A percentile compares a stretch with the other conserved stretches of the same genome.
These are phyloP conservation scores for Troides helena DNA, from an alignment of 2,888 invertebrate genomes.

Conservation along the genomic window DNA sequence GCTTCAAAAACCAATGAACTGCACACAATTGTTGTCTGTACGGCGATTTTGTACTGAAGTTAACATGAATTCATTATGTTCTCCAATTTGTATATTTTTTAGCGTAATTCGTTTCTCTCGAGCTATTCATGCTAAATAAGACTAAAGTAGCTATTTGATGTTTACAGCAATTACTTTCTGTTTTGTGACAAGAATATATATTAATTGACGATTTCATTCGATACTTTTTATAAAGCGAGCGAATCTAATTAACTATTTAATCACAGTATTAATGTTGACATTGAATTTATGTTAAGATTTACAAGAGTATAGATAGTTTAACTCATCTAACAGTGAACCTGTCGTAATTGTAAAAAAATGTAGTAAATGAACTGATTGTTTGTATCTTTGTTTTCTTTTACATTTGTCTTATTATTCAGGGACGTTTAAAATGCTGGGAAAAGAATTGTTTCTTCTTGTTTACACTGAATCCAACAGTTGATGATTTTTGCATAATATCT, in stretches of 20 bases:
- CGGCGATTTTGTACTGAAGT: not conserved
- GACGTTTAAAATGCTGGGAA: too few species aligned
- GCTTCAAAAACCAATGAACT: slow-evolving; percentile 7
- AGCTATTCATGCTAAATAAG: not conserved
- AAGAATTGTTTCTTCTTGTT: too few species aligned
- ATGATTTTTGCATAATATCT: not conserved
- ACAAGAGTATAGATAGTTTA: too few species aligned
- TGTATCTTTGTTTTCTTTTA: too few species aligned
- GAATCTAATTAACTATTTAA: not conserved
- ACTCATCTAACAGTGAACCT: too few species aligned
- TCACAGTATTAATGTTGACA: too few species aligned
- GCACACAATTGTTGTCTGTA: not conserved
- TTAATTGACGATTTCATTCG: not conserved
- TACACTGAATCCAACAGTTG: not conserved
- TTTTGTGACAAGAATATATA: too few species aligned
- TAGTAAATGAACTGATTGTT: too few species aligned
- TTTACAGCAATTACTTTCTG: not conserved
- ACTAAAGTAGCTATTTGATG: not conserved
- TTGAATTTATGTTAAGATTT: too few species aligned
- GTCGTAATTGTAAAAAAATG: too few species aligned
- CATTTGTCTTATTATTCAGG: too few species aligned
- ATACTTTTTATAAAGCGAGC: not conserved
- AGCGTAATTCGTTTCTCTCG: not conserved
- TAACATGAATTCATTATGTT: not conserved
- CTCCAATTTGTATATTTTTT: not conserved